phyloP scores from a whole-genome alignment of 2,113 vertebrate genomes.

The Megalops atlanticus region DNA sequence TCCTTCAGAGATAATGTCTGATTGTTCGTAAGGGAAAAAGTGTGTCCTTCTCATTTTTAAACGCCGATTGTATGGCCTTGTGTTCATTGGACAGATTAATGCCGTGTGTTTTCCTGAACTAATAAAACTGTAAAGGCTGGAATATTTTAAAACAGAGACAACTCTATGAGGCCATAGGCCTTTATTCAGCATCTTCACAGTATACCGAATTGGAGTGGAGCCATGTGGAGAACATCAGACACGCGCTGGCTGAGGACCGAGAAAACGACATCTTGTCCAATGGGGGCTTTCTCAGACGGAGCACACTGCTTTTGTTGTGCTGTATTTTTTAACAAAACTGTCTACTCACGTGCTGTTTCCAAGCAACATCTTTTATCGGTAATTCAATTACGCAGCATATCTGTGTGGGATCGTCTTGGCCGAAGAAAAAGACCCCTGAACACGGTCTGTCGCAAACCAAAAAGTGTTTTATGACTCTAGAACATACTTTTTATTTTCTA shows the following conservation, averaged over 20 bases:
- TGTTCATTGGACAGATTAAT: background rate
- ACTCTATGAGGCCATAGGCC: background rate
- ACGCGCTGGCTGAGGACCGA: slow-evolving; percentile 1
- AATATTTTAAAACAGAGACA: background rate
- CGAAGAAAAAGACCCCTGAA: background rate
- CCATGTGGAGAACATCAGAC: slow-evolving; percentile 35
- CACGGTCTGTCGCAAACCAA: background rate
- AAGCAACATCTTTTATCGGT: background rate
- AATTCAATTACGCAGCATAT: background rate
- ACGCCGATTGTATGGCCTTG: background rate
- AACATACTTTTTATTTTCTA: background rate
- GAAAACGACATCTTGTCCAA: slow-evolving; percentile 9
- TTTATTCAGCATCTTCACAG: slow-evolving; percentile 6
- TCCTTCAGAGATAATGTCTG: background rate
- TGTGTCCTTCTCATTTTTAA: background rate
- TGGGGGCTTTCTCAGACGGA: slow-evolving; percentile 22
- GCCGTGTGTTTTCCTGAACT: slow-evolving; percentile 2
- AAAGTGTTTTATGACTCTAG: background rate
- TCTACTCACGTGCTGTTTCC: slow-evolving; percentile 14
- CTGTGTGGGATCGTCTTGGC: background rate
- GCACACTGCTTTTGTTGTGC: slow-evolving; percentile 7
- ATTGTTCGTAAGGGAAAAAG: background rate
- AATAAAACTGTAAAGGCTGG: background rate
- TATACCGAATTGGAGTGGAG: slow-evolving; percentile 11
- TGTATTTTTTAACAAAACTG: background rate